phyloP scores from a whole-genome alignment of 30 jellyfish, hydroid and myxozoan genomes.

The Hydractinia symbiolongicarpus region DNA sequence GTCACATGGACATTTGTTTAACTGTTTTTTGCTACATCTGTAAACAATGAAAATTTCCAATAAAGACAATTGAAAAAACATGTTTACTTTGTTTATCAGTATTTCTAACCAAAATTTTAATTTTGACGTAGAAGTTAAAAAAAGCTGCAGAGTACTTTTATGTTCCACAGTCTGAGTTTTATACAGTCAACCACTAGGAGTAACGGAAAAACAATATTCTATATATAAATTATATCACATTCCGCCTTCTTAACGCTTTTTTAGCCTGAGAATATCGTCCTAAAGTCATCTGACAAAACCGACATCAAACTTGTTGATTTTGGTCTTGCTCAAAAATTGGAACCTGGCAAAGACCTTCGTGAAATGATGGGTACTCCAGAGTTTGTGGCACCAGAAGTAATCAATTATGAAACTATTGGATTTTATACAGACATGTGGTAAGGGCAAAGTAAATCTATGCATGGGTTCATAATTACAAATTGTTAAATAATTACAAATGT shows the following conservation, averaged over 20 bases:
- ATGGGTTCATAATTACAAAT: background rate
- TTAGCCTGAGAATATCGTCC: constrained; percentile 94
- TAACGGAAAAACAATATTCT: too few relatives aligned
- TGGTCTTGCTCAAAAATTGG: constrained; percentile 85
- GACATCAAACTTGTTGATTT: constrained; percentile 85
- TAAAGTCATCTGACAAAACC: constrained; percentile 50
- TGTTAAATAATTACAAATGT: background rate
- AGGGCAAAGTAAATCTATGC: background rate
- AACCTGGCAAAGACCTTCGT: constrained; percentile 68
- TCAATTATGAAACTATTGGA: constrained; percentile 79
- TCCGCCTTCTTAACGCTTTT: background rate
- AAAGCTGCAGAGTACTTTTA: too few relatives aligned
- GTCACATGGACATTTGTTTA: too few relatives aligned
- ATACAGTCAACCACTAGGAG: too few relatives aligned
- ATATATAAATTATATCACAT: too few relatives aligned
- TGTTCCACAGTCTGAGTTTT: too few relatives aligned
- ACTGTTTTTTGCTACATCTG: too few relatives aligned
- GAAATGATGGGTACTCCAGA: constrained; percentile 99
- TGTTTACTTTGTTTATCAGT: too few relatives aligned
- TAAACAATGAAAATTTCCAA: too few relatives aligned
- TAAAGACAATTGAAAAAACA: too few relatives aligned
- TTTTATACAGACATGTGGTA: constrained; percentile 97
- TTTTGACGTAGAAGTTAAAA: too few relatives aligned
- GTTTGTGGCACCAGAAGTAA: constrained; percentile 97
- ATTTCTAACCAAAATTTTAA: too few relatives aligned